A percentile compares a stretch with the other conserved stretches of the same genome.
Evolutionary conservation across 2,888 invertebrate species (phyloP).

Genomic region (Nesidiocoris tenuis): DNA sequence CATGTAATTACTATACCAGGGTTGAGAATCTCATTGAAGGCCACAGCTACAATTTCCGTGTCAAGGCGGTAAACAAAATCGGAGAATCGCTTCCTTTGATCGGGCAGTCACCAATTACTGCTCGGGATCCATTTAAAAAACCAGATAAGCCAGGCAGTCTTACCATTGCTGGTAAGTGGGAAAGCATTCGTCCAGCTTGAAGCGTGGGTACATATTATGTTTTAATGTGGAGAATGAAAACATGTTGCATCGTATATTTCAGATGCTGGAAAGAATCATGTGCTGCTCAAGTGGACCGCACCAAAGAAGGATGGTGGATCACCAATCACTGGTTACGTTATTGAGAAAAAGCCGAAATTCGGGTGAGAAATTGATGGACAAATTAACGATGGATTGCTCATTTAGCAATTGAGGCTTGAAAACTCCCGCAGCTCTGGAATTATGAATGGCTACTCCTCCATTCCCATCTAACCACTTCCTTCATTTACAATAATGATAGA

Average conservation of each 20-base stretch:
- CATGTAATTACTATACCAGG: constrained; percentile 53
- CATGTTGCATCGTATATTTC: too few relatives aligned
- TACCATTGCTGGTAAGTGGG: constrained; percentile 63
- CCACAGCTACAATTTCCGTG: constrained; percentile 92
- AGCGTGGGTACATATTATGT: neutral
- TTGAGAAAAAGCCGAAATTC: constrained; percentile 82
- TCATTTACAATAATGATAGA: too few relatives aligned
- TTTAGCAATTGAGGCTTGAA: too few relatives aligned
- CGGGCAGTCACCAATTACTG: constrained; percentile 80
- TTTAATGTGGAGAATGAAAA: too few relatives aligned
- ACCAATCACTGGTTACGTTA: constrained; percentile 82
- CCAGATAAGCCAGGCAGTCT: constrained; percentile 93
- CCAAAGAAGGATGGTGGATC: constrained; percentile 93
- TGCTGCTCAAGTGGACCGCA: constrained; percentile 93
- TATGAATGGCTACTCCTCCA: too few relatives aligned
- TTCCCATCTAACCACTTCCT: too few relatives aligned
- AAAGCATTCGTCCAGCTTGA: too few relatives aligned
- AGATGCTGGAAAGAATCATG: constrained; percentile 95
- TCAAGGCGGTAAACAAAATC: constrained; percentile 89
- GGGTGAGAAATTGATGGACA: constrained; percentile 61
- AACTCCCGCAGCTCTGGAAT: too few relatives aligned
- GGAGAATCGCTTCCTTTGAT: constrained; percentile 85
- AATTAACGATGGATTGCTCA: too few relatives aligned
- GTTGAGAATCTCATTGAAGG: constrained; percentile 90
- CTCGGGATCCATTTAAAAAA: constrained; percentile 88